Evolutionary conservation across 2,888 invertebrate genomes (phyloP), one percentile per base, ranked within the genome.

Genomic region (Trilocha varians): DNA sequence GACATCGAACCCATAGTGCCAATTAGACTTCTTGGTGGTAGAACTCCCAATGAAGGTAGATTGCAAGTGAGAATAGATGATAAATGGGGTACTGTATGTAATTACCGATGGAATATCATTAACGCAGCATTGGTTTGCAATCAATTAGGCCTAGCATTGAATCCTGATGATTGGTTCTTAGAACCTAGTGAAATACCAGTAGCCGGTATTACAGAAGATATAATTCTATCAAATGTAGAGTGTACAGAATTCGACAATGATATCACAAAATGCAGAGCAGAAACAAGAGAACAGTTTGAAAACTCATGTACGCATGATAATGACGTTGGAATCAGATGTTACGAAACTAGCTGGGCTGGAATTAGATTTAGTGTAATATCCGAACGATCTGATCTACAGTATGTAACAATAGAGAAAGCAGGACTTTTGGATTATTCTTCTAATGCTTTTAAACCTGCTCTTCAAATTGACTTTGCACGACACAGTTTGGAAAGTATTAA

Each of bases 21-120:
- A 0, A 91, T 97, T 5, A 88, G 96, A 49, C 83, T 98, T 32
- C 86, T 95, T 1, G 96, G 96, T 14, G 97, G 97, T 0, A 87
- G 89, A 48, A 91, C 92, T 2, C 89, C 89, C 40, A 89, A 91
- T 33, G 97, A 98, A 83, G 99, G 99, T 0, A 88, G 98, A 52
- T 71, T 96, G 32, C 95, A 96, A 85, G 90, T 98, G 0, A 89
- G 91, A 59, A 85, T 98, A 6, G 90, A 93, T 45, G 93, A 92
- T 0, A 91, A 91, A 67, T 99, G 99, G 99, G 99, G 99, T 32
- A 98, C 98, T 0, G 95, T 99, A 1, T 99, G 99, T 69, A 95
- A 95, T 76, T 96, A 99, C 67, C 95, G 94, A 36, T 99, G 99
- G 98, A 97, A 93, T 36, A 91, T 95, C 14, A 87, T 91, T 35